Percentiles rank a stretch among this genome's conserved stretches.
phyloP scores from a whole-genome alignment of 30 jellyfish, hydroid and myxozoan genomes.

The Aurelia sp. region DNA sequence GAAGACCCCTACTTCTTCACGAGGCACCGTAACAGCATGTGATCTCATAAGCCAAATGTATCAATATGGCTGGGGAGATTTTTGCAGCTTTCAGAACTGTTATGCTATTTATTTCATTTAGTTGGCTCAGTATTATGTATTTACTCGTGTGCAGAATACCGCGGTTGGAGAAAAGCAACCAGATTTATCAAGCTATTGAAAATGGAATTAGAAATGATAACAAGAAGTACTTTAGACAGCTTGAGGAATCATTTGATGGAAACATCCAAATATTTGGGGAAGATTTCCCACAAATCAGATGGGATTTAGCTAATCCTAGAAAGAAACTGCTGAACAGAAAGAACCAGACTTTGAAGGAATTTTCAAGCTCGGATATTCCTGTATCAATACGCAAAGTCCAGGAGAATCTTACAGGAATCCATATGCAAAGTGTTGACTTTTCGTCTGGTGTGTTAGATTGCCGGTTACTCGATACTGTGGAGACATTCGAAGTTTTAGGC shows the following conservation, averaged over 20 bases:
- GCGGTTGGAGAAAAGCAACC: conserved; percentile 10
- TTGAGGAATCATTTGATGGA: conserved; percentile 2
- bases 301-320: conserved; percentile 29
- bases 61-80: conserved; percentile 76
- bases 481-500: conserved; percentile 51
- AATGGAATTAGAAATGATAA: background rate
- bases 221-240: background rate
- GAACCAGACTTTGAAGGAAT: background rate
- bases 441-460: conserved; percentile 32
- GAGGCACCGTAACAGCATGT: conserved; percentile 59
- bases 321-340: background rate
- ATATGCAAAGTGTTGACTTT: background rate
- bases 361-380: background rate
- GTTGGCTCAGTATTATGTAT: conserved; percentile 77
- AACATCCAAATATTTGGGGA: conserved; percentile 63
- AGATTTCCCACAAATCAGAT: conserved; percentile 1
- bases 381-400: background rate
- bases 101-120: conserved; percentile 45
- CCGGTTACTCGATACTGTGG: conserved; percentile 36
- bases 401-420: background rate
- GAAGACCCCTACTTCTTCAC: background rate
- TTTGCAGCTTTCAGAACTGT: conserved; percentile 77
- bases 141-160: conserved; percentile 68
- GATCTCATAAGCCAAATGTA: background rate
- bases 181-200: conserved; percentile 1